Evolutionary conservation across 2,888 invertebrate genomes (phyloP), one percentile per base, ranked within the genome.

Genomic region (Drosophila parthenogenetica): DNA sequence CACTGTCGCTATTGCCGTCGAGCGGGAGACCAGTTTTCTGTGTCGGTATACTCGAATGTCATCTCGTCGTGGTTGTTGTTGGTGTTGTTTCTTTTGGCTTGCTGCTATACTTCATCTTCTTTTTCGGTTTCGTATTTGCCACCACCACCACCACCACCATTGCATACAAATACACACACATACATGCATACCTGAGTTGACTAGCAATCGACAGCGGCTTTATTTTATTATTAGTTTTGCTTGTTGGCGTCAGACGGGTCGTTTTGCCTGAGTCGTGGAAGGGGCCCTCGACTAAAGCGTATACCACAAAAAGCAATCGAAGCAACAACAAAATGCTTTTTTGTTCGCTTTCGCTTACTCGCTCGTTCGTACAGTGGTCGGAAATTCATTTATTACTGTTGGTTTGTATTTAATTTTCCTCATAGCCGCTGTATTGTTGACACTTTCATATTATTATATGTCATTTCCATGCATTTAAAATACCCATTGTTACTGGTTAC

Each of bases 61-160:
- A 71, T 59, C 64, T 61, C 46, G 53, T 49, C 48, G 72, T 72
- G 59, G 75, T 77, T 60, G 69, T 54, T 60, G 62, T 60, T 76
- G 50, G 54, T 54, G 55, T 39, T 59, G 63, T 35, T 25, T 71
- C 59, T 66, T 69, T 55, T 67, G 29, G 61, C 67, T 66, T 62
- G 68, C 65, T 80, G 85, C 85, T 85, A 81, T 85, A 85, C 85
- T 85, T 85, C 87, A 87, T 85, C 83, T 85, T 85, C 85, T 85
- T 85, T 85, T 84, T 80, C 69, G 61, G 61, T 79, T 79, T 81
- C 61, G 65, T 72, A 69, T 68, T 65, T 68, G 69, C 67, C 81
- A 74, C 79, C 81, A 80, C 75, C 78, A 80, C n/a, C 81, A 73
- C 79, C 81, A 80, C 75, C 78, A 80, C 67, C 74, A 69, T 66